Evolutionary conservation across 2,888 invertebrate genomes (phyloP), one percentile per base, ranked within the genome.

Genomic region (Dioctria linearis): DNA sequence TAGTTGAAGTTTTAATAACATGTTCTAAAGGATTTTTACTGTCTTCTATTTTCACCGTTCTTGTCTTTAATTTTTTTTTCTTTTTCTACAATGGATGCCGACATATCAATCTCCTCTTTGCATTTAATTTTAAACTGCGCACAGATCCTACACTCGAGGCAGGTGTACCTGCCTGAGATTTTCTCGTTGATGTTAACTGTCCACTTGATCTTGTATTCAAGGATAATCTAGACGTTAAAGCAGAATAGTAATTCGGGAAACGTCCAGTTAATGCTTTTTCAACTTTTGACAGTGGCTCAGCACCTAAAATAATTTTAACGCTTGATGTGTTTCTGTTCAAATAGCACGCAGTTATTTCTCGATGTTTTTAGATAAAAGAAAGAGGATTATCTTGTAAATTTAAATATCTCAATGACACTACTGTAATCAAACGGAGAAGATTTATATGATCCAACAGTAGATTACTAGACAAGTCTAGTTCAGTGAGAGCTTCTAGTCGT

Each of bases 391-490:
- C 92, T 82, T 89, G 89, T 11, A 93, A 87, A 83, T 90, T 91
- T 9, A 94, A 85, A 86, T 90, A 90, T 67, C 90, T 87, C 4
- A 93, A 87, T 0, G 90, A 88, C 3, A 90, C 86, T 83, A 93
- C 88, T 66, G 90, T 89, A 69, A 90, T 90, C 9, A 94, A 84
- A 5, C 92, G 90, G 84, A 90, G 87, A 9, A 94, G 86, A 57
- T 87, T 87, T n/a, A 89, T 87, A 85, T 93, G 93, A 82, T 93
- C 91, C 11, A 91, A 85, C 80, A 94, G 86, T 84, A 91, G 92
- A 86, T 94, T 94, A 79, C 91, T 91, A 0, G 92, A 91, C 67
- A 94, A 85, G 87, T 94, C 93, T 69, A 93, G 86, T 85, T 92
- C 91, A 9, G 88, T n/a, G n/a, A n/a, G n/a, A n/a, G n/a, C n/a